A percentile compares a stretch with the other conserved stretches of the same genome.
Evolutionary conservation across 2,888 invertebrate species (phyloP).

Genomic region (Oscheius myriophilus): DNA sequence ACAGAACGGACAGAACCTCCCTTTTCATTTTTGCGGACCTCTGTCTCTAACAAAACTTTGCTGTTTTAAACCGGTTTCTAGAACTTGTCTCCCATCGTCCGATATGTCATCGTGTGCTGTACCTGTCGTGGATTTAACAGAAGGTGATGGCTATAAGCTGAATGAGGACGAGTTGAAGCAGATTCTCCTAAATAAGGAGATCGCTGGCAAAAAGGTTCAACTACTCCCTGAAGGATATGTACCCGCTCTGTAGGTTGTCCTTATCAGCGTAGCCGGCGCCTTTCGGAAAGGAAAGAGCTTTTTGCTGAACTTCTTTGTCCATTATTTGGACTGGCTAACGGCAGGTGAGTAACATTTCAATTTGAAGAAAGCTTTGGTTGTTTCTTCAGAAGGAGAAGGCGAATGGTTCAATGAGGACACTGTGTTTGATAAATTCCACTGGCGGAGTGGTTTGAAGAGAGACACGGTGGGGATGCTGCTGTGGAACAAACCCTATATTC

Average conservation of each 20-base stretch:
- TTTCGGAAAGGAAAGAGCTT: slow-evolving; percentile 60
- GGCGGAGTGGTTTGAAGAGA: slow-evolving; percentile 57
- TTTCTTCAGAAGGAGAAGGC: neutral
- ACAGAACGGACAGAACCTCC: too few species aligned
- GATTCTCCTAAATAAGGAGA: too few species aligned
- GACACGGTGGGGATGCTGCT: slow-evolving; percentile 84
- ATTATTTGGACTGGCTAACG: slow-evolving; percentile 86
- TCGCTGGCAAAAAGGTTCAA: too few species aligned
- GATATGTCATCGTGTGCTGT: too few species aligned
- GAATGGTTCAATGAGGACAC: slow-evolving; percentile 54
- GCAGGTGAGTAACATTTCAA: neutral
- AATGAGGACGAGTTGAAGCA: too few species aligned
- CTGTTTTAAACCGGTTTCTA: too few species aligned
- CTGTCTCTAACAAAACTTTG: too few species aligned
- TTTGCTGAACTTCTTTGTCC: slow-evolving; percentile 87
- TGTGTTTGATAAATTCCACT: slow-evolving; percentile 55
- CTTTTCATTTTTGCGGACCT: too few species aligned
- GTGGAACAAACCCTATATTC: slow-evolving; percentile 91
- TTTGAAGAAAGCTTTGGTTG: neutral
- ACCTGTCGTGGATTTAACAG: too few species aligned
- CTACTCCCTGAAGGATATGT: too few species aligned
- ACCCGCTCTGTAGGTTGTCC: slow-evolving; percentile 87
- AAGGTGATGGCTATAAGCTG: too few species aligned
- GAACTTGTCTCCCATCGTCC: too few species aligned
- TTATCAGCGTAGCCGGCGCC: slow-evolving; percentile 83